Conservation (phyloP, 2,888 invertebrate genomes). For the Trichopria drosophilae region DNA sequence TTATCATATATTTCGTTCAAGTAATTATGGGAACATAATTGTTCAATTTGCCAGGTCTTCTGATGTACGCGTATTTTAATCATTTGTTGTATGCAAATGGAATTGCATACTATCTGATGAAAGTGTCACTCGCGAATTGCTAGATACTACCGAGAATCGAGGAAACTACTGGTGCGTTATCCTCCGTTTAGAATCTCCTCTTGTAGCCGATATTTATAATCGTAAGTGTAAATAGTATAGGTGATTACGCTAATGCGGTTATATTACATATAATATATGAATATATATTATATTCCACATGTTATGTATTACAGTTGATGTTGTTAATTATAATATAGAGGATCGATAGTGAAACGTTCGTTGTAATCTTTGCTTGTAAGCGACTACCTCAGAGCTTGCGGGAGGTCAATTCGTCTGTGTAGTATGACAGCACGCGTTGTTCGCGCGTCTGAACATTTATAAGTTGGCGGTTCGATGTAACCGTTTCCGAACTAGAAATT, state of each 20-base stretch:
- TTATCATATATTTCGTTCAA: no score
- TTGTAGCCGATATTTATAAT: constrained; percentile 21
- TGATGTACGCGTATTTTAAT: no score
- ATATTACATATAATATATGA: no score
- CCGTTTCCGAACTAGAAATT: constrained; percentile 19
- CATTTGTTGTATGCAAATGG: no score
- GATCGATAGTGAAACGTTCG: constrained; percentile 28
- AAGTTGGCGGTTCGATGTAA: constrained; percentile 20
- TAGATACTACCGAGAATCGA: no score
- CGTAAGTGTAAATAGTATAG: constrained; percentile 9
- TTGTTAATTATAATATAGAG: constrained; percentile 52
- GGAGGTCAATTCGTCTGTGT: constrained; percentile 16
- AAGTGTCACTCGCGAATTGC: no score
- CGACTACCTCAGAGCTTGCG: constrained; percentile 23
- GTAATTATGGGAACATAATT: no score
- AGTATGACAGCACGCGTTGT: constrained; percentile 12
- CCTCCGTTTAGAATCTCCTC: constrained; percentile 22
- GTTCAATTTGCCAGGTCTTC: no score
- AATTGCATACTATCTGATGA: no score
- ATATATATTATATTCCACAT: no score
- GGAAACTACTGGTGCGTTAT: constrained; percentile 29
- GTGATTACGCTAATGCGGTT: no score
- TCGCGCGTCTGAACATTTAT: constrained; percentile 17
- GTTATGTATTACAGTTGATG: constrained; percentile 59
- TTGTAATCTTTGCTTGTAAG: constrained; percentile 34